phyloP scores from a whole-genome alignment of 2,888 invertebrate genomes.

The Eupithecia subfuscata region DNA sequence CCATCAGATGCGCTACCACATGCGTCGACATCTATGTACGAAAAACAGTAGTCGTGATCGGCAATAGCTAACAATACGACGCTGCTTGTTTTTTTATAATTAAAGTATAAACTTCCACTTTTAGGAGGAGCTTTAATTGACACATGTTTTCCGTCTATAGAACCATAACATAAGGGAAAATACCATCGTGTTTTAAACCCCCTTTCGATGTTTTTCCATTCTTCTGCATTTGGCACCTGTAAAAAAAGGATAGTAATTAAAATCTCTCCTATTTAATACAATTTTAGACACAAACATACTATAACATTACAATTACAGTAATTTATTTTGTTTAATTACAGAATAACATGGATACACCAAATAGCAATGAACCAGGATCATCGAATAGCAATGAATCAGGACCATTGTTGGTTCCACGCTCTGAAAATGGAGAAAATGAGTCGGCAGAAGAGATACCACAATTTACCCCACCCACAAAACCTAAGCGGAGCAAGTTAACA shows the following conservation, averaged over 20 bases:
- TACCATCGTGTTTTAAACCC: conserved; percentile 46
- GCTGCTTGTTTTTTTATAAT: conserved; percentile 49
- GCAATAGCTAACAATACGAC: conserved; percentile 48
- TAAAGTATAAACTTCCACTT: conserved; percentile 48
- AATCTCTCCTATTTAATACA: background rate
- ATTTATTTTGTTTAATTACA: no score
- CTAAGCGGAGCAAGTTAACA: no score
- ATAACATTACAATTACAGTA: background rate
- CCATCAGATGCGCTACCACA: conserved; percentile 21
- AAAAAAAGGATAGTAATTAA: conserved; percentile 27
- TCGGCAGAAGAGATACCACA: no score
- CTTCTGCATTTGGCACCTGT: conserved; percentile 40
- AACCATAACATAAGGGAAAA: conserved; percentile 47
- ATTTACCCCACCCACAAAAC: no score
- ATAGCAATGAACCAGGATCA: no score
- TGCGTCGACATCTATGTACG: conserved; percentile 38
- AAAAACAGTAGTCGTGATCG: conserved; percentile 51
- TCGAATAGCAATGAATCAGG: no score
- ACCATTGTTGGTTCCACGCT: no score
- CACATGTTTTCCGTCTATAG: conserved; percentile 49
- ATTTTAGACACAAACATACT: conserved; percentile 38
- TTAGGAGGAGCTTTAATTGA: conserved; percentile 45
- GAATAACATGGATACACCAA: no score
- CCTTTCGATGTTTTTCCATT: conserved; percentile 45
- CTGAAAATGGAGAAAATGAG: no score